phyloP scores from a whole-genome alignment of 1,140 invertebrate genomes.

The Oreohelix idahoensis region DNA sequence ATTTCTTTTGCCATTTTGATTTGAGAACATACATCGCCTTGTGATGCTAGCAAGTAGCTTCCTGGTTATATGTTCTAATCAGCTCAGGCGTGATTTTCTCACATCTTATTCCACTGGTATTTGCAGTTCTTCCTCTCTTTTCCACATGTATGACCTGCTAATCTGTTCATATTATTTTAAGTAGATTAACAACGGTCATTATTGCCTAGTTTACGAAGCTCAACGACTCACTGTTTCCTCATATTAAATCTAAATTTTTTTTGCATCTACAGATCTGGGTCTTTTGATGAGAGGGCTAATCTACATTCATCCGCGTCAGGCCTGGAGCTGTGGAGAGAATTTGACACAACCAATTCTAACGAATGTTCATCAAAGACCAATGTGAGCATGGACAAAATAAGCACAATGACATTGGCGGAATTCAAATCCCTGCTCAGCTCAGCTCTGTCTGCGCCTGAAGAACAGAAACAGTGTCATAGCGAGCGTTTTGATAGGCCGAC shows the following conservation, averaged over 20 bases:
- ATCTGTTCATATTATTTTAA: too few species aligned
- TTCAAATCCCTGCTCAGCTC: constrained; percentile 64
- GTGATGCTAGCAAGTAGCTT: too few species aligned
- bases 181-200: too few species aligned
- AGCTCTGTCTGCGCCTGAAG: constrained; percentile 51
- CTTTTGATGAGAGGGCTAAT: constrained; percentile 25
- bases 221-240: too few species aligned
- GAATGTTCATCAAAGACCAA: background rate
- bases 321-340: constrained; percentile 37
- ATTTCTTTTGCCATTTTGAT: too few species aligned
- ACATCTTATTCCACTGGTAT: too few species aligned
- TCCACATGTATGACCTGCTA: too few species aligned
- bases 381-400: constrained; percentile 54
- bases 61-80: too few species aligned
- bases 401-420: constrained; percentile 66
- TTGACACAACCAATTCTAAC: constrained; percentile 10
- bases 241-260: background rate
- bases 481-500: constrained; percentile 9
- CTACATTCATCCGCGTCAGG: constrained; percentile 18
- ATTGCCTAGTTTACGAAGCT: too few species aligned
- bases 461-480: constrained; percentile 13
- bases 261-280: constrained; percentile 28
- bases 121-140: too few species aligned
- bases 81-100: too few species aligned
- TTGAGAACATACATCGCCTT: too few species aligned